Evolutionary conservation across 2,888 invertebrate genomes (phyloP).

Genomic region (Acanthosepion lycidas): DNA sequence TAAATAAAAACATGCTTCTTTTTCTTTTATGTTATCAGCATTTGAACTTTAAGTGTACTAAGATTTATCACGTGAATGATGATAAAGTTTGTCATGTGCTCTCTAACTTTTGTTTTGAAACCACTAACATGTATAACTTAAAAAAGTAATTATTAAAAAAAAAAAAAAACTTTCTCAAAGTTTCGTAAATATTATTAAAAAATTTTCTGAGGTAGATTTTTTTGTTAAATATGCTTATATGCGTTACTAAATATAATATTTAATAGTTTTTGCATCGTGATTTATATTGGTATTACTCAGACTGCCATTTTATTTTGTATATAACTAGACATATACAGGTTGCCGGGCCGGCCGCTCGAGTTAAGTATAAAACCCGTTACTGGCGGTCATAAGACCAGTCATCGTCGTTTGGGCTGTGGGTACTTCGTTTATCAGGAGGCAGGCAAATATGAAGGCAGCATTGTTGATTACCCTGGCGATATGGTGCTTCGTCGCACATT

Average conservation of each 20-base stretch:
- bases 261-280: neutral
- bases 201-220: neutral
- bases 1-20: too few relatives aligned
- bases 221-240: neutral
- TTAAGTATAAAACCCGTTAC: neutral
- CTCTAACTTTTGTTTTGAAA: neutral
- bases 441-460: neutral
- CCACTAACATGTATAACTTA: neutral
- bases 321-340: neutral
- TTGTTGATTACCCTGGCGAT: constrained; percentile 1
- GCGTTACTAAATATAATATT: neutral
- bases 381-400: neutral
- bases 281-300: neutral
- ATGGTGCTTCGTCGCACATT: neutral
- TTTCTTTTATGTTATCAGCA: neutral
- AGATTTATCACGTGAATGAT: neutral
- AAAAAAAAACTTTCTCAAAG: neutral
- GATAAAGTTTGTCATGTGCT: neutral
- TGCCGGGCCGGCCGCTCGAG: neutral
- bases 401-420: neutral
- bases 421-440: neutral
- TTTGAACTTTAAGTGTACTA: neutral
- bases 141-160: neutral
- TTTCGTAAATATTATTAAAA: neutral
- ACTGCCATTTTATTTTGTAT: neutral